These are phyloP conservation scores for Pseudomyrmex gracilis DNA, from an alignment of 1,140 invertebrate genomes.

Conservation along the genomic window DNA sequence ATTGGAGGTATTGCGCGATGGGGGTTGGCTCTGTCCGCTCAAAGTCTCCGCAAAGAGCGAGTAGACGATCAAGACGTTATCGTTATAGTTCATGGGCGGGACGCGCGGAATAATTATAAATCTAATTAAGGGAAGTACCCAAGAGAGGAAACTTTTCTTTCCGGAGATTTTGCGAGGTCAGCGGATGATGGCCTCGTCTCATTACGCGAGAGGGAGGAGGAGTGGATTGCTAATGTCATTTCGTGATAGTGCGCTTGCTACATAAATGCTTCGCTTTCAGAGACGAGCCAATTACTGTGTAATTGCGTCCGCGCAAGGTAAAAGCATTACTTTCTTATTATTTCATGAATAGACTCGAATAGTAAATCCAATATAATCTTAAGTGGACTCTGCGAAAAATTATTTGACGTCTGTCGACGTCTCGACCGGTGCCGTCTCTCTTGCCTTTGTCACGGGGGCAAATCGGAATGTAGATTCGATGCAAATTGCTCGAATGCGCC, in stretches of 20 bases:
- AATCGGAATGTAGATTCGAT: slow-evolving; percentile 79
- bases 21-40: slow-evolving; percentile 66
- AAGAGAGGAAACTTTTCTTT: slow-evolving; percentile 9
- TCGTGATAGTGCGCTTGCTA: slow-evolving; percentile 1
- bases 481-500: slow-evolving; percentile 79
- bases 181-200: slow-evolving; percentile 51
- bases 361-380: not conserved
- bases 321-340: slow-evolving; percentile 13
- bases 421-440: slow-evolving; percentile 36
- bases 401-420: not conserved
- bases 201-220: slow-evolving; percentile 8
- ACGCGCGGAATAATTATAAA: slow-evolving; percentile 56
- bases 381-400: slow-evolving; percentile 16
- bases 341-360: not conserved
- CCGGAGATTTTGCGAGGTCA: slow-evolving; percentile 31
- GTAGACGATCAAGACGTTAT: slow-evolving; percentile 19
- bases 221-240: slow-evolving; percentile 27
- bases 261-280: not conserved
- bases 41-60: not conserved
- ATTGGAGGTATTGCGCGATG: slow-evolving; percentile 62
- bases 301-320: slow-evolving; percentile 9
- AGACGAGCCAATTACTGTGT: slow-evolving; percentile 5
- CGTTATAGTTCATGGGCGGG: slow-evolving; percentile 32
- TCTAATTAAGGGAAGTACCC: slow-evolving; percentile 41
- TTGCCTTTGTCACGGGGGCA: slow-evolving; percentile 43